Evolutionary conservation across 2,888 invertebrate genomes (phyloP).

Genomic region (Patella ulyssiponensis): DNA sequence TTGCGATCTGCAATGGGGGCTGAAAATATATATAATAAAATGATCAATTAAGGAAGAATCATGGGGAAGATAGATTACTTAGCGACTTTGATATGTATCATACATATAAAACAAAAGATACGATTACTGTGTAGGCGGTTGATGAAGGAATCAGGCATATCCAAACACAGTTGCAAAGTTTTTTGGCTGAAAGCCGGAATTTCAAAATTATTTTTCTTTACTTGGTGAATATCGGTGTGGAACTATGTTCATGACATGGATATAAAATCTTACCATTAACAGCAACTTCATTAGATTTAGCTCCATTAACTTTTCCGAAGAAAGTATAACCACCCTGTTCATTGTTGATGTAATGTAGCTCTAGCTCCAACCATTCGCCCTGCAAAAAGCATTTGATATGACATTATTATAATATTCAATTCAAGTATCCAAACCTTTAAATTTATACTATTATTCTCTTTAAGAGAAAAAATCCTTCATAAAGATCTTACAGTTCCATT

Average conservation of each 20-base stretch:
- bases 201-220: neutral
- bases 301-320: constrained; percentile 19
- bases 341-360: constrained; percentile 20
- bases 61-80: too few species aligned
- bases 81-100: too few species aligned
- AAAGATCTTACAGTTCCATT: constrained; percentile 15
- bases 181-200: too few species aligned
- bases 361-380: constrained; percentile 30
- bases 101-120: neutral
- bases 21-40: neutral
- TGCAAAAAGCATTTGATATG: constrained; percentile 8
- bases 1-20: constrained; percentile 27
- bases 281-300: neutral
- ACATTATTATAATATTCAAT: neutral
- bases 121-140: neutral
- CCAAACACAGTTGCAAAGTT: too few species aligned
- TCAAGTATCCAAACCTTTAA: too few species aligned
- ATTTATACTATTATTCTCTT: too few species aligned
- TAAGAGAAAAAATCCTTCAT: too few species aligned
- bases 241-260: neutral
- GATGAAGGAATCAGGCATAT: too few species aligned
- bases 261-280: constrained; percentile 17
- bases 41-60: neutral
- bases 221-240: neutral
- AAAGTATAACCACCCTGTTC: neutral